A percentile compares a stretch with the other conserved stretches of the same genome.
Evolutionary conservation across 2,888 invertebrate genomes (phyloP).

Genomic region (Plemyria rubiginata): DNA sequence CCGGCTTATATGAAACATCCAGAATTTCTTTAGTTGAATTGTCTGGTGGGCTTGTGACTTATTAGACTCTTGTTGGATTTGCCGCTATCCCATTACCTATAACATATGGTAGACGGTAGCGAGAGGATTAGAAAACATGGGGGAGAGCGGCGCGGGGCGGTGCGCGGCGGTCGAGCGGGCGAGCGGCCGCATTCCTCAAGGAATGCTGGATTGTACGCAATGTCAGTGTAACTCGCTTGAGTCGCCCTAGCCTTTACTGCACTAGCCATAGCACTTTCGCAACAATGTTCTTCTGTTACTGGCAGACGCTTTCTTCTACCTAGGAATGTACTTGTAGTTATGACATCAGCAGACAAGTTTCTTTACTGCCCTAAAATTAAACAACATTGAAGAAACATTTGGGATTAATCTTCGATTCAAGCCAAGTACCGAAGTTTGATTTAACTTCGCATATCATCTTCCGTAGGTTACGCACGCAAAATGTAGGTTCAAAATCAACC

Average conservation of each 20-base stretch:
- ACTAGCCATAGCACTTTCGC: slow-evolving; percentile 55
- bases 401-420: too few species aligned
- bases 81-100: slow-evolving; percentile 73
- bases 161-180: slow-evolving; percentile 68
- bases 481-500: not conserved
- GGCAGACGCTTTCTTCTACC: slow-evolving; percentile 1
- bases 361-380: not conserved
- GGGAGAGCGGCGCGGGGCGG: slow-evolving; percentile 72
- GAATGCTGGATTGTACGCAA: slow-evolving; percentile 82
- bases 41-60: slow-evolving; percentile 33
- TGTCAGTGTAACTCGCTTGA: slow-evolving; percentile 77
- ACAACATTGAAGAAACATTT: too few species aligned
- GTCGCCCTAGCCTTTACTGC: slow-evolving; percentile 49
- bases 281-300: slow-evolving; percentile 48
- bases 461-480: too few species aligned
- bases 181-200: slow-evolving; percentile 83
- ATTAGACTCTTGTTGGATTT: slow-evolving; percentile 71
- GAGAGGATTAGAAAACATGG: slow-evolving; percentile 78
- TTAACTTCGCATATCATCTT: too few species aligned
- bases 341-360: not conserved
- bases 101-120: slow-evolving; percentile 78
- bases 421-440: too few species aligned
- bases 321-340: slow-evolving; percentile 37
- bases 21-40: slow-evolving; percentile 10
- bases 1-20: not conserved